Base-by-base conservation (phyloP, 2,888 invertebrate genomes). In the Hypena proboscidalis region DNA sequence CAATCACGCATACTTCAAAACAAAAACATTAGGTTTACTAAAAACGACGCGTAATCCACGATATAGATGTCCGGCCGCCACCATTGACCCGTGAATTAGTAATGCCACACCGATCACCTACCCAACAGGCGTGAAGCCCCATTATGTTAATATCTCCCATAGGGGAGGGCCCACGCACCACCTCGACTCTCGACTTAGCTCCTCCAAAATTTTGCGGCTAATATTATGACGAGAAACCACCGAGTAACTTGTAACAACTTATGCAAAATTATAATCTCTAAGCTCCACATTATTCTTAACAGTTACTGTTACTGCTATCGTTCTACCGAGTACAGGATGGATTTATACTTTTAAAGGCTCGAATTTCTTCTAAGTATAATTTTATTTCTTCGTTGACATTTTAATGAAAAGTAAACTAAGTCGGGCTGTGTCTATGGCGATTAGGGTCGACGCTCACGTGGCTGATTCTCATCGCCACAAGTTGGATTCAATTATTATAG, bases 351-450 rank as follows among this genome's bases (percentile, higher is more conserved):
- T 7, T n/a, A 21, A 13, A 31, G 35, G 15, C 33, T 34, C 30
- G 33, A 38, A 49, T 55, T 33, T 37, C 37, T 44, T 44, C 23
- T 33, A 59, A 44, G 41, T 42, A 21, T 58, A 50, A 58, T 58
- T 59, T 45, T 11, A 22, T 43, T 59, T 47, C n/a, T n/a, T 59
- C 40, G 48, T 43, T 52, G 53, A 53, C 48, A 59, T 31, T 46
- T 49, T 57, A 60, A 53, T 60, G 57, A 60, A 61, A 50, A 58
- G 47, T 41, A 60, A 60, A 60, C 58, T 60, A 32, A 61, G 58
- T 54, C 60, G 50, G 36, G 44, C 49, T 44, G 39, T 54, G 45
- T 34, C 43, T 46, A 50, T 50, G 44, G 47, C 52, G 49, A 52
- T 61, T 55, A 38, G 29, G 45, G 60, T 32, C 32, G 35, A 23